A percentile compares a stretch with the other conserved stretches of the same genome.
These are phyloP conservation scores for Acanthosepion pharaonis DNA, from an alignment of 2,888 invertebrate genomes.

Conservation along the genomic window DNA sequence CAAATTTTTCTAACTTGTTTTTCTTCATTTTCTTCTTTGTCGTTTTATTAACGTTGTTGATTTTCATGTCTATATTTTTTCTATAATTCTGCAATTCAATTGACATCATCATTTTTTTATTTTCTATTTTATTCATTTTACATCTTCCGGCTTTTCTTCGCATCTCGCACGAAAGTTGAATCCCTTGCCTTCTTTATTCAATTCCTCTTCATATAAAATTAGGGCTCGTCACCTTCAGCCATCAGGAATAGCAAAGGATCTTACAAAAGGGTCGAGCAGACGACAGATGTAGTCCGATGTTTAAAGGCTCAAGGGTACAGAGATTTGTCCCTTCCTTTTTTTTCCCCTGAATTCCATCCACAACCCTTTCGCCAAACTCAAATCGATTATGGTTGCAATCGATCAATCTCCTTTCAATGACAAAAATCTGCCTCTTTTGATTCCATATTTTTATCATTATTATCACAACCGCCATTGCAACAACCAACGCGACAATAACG, in stretches of 20 bases:
- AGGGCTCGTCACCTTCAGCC: background rate
- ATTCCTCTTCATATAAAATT: background rate
- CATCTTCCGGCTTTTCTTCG: background rate
- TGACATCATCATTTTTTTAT: too few species aligned
- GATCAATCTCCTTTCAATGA: background rate
- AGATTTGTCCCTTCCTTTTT: background rate
- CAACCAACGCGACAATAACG: background rate
- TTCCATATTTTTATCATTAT: background rate
- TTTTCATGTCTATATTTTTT: too few species aligned
- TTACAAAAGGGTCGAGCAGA: background rate
- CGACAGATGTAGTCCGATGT: background rate
- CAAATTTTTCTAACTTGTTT: too few species aligned
- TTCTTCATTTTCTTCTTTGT: too few species aligned
- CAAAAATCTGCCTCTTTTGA: background rate
- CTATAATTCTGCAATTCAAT: too few species aligned
- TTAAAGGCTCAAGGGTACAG: background rate
- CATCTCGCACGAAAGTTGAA: background rate
- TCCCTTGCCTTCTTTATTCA: background rate
- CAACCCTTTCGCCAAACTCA: background rate
- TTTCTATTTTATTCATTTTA: background rate
- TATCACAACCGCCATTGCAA: background rate
- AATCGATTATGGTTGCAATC: background rate
- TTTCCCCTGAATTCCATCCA: background rate
- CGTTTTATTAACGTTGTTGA: too few species aligned
- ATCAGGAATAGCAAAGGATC: background rate